These are phyloP conservation scores for Glyptemys insculpta DNA, from an alignment of 2,797 vertebrate species.

Conservation along the genomic window DNA sequence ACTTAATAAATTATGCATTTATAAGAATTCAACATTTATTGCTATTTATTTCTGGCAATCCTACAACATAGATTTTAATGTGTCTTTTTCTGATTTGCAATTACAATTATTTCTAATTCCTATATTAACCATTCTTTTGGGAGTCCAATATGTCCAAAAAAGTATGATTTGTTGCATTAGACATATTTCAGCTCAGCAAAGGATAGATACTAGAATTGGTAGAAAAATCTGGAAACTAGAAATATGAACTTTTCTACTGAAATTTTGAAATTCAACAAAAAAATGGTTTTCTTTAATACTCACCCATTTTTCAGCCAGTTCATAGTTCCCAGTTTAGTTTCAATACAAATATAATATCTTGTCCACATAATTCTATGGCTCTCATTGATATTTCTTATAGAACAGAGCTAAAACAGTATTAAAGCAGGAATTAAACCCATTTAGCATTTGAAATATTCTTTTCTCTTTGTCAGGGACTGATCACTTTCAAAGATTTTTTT, in stretches of 20 bases:
- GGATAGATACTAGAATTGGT: background rate
- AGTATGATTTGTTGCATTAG: background rate
- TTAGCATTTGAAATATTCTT: background rate
- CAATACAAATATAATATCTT: background rate
- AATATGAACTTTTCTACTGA: background rate
- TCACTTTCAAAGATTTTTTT: too few relatives aligned
- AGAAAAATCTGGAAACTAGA: background rate
- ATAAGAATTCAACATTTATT: background rate
- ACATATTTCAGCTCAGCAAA: background rate
- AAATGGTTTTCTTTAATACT: background rate
- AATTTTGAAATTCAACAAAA: background rate
- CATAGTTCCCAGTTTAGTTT: background rate
- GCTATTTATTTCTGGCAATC: background rate
- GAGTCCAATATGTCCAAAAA: background rate
- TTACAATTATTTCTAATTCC: background rate
- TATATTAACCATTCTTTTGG: background rate
- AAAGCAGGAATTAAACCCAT: background rate
- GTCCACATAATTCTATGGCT: background rate
- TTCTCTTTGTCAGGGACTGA: background rate
- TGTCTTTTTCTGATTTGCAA: background rate
- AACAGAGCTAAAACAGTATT: background rate
- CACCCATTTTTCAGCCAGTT: background rate
- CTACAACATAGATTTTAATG: background rate
- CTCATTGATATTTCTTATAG: background rate
- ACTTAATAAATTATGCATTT: background rate